Conservation (phyloP, 1,140 invertebrate genomes). For the Sitobion miscanthi region DNA sequence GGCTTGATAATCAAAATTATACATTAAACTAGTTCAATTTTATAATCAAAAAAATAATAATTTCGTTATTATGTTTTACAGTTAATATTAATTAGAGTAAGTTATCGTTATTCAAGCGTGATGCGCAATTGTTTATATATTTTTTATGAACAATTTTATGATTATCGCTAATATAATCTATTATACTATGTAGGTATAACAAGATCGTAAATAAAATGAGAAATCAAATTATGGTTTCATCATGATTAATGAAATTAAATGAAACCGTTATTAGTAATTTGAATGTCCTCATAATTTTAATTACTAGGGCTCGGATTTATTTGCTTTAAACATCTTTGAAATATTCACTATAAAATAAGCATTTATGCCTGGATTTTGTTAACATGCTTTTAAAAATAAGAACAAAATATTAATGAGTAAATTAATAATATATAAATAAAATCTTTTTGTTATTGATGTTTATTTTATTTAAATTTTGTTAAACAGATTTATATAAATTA, state of each 20-base stretch:
- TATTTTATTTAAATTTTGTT: neutral
- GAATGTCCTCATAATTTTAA: neutral
- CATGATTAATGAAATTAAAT: neutral
- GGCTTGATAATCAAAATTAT: conserved; percentile 44
- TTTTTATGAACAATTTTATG: neutral
- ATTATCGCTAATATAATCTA: conserved; percentile 10
- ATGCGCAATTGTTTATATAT: neutral
- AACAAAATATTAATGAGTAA: neutral
- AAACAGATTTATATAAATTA: neutral
- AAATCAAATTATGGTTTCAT: neutral
- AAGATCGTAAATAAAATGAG: neutral
- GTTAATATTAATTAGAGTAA: conserved; percentile 8
- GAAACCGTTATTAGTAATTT: neutral
- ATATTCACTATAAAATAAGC: neutral
- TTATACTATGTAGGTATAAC: neutral
- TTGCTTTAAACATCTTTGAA: neutral
- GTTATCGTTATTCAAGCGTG: neutral
- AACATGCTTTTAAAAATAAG: neutral
- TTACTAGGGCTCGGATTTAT: neutral
- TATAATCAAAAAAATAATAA: conserved; percentile 33
- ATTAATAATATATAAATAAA: neutral
- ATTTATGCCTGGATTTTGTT: neutral
- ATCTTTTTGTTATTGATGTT: neutral
- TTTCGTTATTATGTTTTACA: conserved; percentile 26
- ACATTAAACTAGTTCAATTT: conserved; percentile 25